Percentiles rank a stretch among this genome's conserved stretches.
Conservation (phyloP, 2,888 invertebrate genomes). For the Pachliopta kotzebuea region DNA sequence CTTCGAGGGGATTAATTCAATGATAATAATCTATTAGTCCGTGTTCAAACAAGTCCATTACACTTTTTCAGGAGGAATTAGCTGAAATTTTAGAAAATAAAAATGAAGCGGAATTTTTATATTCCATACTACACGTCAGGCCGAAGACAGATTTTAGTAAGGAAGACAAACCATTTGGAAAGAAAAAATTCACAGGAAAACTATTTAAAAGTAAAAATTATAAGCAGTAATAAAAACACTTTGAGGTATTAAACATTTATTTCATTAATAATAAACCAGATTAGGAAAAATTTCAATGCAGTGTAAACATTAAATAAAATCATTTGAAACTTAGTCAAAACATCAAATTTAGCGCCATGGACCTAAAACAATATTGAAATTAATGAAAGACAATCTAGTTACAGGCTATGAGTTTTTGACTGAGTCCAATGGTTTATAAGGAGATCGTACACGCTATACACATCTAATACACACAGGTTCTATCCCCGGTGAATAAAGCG, state of each 20-base stretch:
- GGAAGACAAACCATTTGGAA: slow-evolving; percentile 57
- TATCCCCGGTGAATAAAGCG: too few species aligned
- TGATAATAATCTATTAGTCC: too few species aligned
- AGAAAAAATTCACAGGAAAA: slow-evolving; percentile 59
- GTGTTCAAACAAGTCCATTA: slow-evolving; percentile 15
- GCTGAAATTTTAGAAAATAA: slow-evolving; percentile 86
- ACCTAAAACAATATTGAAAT: slow-evolving; percentile 38
- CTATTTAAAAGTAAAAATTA: slow-evolving; percentile 52
- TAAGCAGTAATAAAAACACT: slow-evolving; percentile 15
- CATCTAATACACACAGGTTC: too few species aligned
- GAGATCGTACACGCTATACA: too few species aligned
- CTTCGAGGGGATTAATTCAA: too few species aligned
- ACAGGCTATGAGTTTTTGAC: background rate
- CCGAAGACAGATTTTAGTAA: slow-evolving; percentile 73
- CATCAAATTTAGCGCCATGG: slow-evolving; percentile 35
- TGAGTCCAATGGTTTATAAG: too few species aligned
- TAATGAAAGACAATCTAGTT: background rate
- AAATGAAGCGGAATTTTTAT: slow-evolving; percentile 84
- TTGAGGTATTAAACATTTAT: slow-evolving; percentile 10
- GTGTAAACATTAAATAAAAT: slow-evolving; percentile 2
- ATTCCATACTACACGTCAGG: slow-evolving; percentile 85
- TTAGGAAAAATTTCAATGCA: slow-evolving; percentile 1
- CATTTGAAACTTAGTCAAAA: slow-evolving; percentile 7
- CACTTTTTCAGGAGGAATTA: slow-evolving; percentile 82
- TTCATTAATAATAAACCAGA: slow-evolving; percentile 10